Evolutionary conservation across 1,140 invertebrate genomes (phyloP).

Genomic region (Eupeodes corollae): DNA sequence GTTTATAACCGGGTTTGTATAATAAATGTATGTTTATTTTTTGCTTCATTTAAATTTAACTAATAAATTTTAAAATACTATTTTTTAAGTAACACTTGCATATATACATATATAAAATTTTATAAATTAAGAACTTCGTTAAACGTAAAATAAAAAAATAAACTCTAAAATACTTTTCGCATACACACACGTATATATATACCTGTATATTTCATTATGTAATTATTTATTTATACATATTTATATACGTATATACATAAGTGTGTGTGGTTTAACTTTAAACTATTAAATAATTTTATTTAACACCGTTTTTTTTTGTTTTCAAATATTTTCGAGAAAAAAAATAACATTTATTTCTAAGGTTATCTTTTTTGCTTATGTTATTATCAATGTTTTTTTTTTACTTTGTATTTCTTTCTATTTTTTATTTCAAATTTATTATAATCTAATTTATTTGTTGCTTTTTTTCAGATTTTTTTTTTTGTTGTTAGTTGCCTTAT

Average conservation of each 20-base stretch:
- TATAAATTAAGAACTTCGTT: not conserved
- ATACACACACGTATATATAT: not conserved
- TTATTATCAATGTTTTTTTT: not conserved
- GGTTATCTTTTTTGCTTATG: not conserved
- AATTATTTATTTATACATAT: too few species aligned
- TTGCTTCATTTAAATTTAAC: too few species aligned
- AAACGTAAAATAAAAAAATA: not conserved
- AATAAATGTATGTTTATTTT: constrained; percentile 1
- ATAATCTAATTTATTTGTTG: constrained; percentile 10
- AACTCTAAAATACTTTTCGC: not conserved
- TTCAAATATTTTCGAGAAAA: not conserved
- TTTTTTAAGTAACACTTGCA: not conserved
- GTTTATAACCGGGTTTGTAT: not conserved
- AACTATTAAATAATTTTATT: too few species aligned
- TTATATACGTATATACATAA: not conserved
- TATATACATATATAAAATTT: not conserved
- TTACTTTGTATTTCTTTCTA: not conserved
- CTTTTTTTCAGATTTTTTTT: constrained; percentile 13
- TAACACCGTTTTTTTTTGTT: not conserved
- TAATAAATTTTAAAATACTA: too few species aligned
- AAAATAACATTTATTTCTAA: not conserved
- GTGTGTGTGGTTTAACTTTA: not conserved
- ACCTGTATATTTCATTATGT: not conserved
- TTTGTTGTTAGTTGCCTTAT: not conserved
- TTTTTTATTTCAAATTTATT: not conserved